Conservation (phyloP, 2,113 vertebrate genomes). For the Scomber scombrus region DNA sequence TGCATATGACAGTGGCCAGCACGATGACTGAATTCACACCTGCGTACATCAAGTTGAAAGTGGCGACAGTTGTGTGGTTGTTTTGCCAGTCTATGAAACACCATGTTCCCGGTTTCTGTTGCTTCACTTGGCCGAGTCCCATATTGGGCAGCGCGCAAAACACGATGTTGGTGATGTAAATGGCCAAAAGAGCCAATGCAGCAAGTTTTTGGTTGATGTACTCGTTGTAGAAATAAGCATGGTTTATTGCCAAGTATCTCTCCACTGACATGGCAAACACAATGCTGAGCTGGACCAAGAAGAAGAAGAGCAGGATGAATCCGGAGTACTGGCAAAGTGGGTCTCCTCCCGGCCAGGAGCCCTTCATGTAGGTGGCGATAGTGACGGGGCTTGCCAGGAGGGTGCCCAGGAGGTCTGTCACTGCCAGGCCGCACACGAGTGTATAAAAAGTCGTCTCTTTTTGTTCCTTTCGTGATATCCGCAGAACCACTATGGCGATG, state of each 20-base stretch:
- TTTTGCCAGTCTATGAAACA: slow-evolving; percentile 96
- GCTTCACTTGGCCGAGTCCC: slow-evolving; percentile 88
- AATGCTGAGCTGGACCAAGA: slow-evolving; percentile 94
- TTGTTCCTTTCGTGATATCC: slow-evolving; percentile 93
- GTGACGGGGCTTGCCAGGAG: slow-evolving; percentile 95
- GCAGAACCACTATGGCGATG: slow-evolving; percentile 94
- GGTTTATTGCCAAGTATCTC: slow-evolving; percentile 97
- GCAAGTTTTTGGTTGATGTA: slow-evolving; percentile 93
- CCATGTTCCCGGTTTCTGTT: slow-evolving; percentile 90
- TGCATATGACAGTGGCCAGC: slow-evolving; percentile 92
- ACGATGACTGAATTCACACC: slow-evolving; percentile 94
- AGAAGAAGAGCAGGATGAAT: slow-evolving; percentile 97
- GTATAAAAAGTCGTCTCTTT: slow-evolving; percentile 98
- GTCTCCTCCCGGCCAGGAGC: slow-evolving; percentile 89
- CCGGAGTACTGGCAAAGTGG: slow-evolving; percentile 94
- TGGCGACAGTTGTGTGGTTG: slow-evolving; percentile 83
- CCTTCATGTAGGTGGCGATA: slow-evolving; percentile 93
- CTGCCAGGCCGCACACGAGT: slow-evolving; percentile 92
- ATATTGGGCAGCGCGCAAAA: slow-evolving; percentile 93
- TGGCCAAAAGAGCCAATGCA: slow-evolving; percentile 88
- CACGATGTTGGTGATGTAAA: slow-evolving; percentile 89
- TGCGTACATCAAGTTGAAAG: slow-evolving; percentile 94
- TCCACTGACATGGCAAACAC: slow-evolving; percentile 98
- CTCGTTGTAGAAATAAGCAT: slow-evolving; percentile 96
- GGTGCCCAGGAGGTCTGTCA: slow-evolving; percentile 97